These are phyloP conservation scores for Coenonympha glycerion DNA, from an alignment of 2,888 invertebrate species.

Conservation along the genomic window DNA sequence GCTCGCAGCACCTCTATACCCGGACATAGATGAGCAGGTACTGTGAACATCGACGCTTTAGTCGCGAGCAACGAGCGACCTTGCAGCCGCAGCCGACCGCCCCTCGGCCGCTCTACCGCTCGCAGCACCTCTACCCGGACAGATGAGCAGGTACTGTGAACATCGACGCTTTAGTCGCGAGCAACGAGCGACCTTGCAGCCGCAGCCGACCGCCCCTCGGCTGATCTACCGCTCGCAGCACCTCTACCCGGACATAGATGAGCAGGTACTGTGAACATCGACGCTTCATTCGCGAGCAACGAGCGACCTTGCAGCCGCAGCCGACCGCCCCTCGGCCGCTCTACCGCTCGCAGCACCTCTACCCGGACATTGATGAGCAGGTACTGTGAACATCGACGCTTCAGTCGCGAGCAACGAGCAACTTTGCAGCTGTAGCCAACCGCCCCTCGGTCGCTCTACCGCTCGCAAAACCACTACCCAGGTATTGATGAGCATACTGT, in stretches of 20 bases:
- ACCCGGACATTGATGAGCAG: constrained; percentile 73
- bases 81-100: constrained; percentile 64
- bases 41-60: neutral
- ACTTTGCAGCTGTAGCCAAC: too few species aligned
- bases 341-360: constrained; percentile 53
- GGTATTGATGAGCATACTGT: too few species aligned
- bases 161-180: neutral
- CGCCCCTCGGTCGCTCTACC: too few species aligned
- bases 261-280: neutral
- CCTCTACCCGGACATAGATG: constrained; percentile 21
- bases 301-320: constrained; percentile 55
- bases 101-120: constrained; percentile 44
- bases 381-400: constrained; percentile 32
- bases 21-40: constrained; percentile 73
- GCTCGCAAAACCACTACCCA: too few species aligned
- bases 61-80: neutral
- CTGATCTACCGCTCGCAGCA: constrained; percentile 40
- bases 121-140: constrained; percentile 60
- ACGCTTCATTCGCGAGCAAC: constrained; percentile 31
- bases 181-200: constrained; percentile 42
- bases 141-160: constrained; percentile 63
- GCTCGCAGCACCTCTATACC: constrained; percentile 57
- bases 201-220: constrained; percentile 55
- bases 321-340: constrained; percentile 49
- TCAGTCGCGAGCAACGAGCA: neutral